Conservation (phyloP, 92 coral and sea anemone species). For the Zoanthus gigantus region DNA sequence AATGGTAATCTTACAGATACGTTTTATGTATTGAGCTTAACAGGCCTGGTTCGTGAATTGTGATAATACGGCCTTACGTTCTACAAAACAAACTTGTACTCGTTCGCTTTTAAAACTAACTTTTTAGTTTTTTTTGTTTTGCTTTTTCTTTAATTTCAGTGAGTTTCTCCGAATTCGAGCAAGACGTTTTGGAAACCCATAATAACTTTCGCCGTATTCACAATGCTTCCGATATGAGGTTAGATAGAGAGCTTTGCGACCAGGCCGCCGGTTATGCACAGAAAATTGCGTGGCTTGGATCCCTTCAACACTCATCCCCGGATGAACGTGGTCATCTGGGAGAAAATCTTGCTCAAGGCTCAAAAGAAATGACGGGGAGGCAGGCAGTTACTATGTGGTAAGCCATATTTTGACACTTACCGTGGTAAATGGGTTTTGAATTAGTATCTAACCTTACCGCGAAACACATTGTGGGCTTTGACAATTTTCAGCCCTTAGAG, state of each 20-base stretch:
- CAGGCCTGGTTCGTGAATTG: too few species aligned
- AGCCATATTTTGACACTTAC: not conserved
- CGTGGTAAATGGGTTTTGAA: too few species aligned
- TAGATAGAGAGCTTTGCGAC: slow-evolving; percentile 70
- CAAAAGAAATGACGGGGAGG: slow-evolving; percentile 33
- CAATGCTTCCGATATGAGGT: slow-evolving; percentile 67
- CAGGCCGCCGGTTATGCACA: slow-evolving; percentile 73
- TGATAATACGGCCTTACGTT: not conserved
- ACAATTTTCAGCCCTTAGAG: too few species aligned
- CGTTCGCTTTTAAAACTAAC: not conserved
- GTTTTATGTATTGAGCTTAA: too few species aligned
- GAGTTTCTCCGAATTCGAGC: slow-evolving; percentile 46
- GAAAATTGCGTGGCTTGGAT: slow-evolving; percentile 54
- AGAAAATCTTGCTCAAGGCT: slow-evolving; percentile 81
- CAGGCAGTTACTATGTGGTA: slow-evolving; percentile 25
- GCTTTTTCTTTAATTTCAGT: not conserved
- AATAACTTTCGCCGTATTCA: slow-evolving; percentile 76
- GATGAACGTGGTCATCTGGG: slow-evolving; percentile 63
- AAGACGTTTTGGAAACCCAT: slow-evolving; percentile 69
- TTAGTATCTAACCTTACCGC: too few species aligned
- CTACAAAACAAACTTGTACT: not conserved
- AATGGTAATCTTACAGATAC: too few species aligned
- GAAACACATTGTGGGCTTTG: too few species aligned
- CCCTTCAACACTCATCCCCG: slow-evolving; percentile 58
- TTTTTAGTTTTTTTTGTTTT: not conserved